phyloP scores from a whole-genome alignment of 2,113 vertebrate genomes.

The Himantopus leucocephalus region DNA sequence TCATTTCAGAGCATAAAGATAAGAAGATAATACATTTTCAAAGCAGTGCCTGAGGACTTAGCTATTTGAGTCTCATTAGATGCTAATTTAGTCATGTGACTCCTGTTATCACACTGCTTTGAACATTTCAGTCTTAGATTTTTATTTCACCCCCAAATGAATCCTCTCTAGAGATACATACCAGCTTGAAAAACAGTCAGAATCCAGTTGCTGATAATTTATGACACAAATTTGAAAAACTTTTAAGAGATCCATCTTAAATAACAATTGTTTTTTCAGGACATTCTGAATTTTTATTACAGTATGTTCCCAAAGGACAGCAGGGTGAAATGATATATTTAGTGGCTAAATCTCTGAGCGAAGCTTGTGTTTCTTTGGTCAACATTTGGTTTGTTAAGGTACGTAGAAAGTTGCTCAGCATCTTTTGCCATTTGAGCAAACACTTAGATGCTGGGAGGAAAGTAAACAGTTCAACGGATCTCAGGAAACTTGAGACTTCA shows the following conservation, averaged over 20 bases:
- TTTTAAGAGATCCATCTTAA: neutral
- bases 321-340: neutral
- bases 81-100: conserved; percentile 47
- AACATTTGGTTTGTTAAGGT: neutral
- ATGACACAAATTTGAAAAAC: neutral
- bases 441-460: neutral
- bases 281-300: neutral
- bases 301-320: neutral
- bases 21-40: conserved; percentile 37
- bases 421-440: neutral
- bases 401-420: neutral
- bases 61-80: conserved; percentile 47
- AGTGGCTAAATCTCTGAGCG: neutral
- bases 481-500: neutral
- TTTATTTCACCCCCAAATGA: conserved; percentile 1
- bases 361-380: neutral
- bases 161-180: neutral
- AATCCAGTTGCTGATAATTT: neutral
- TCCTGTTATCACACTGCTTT: conserved; percentile 26
- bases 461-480: neutral
- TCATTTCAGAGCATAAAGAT: conserved; percentile 51
- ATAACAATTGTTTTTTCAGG: neutral
- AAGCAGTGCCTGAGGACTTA: conserved; percentile 43
- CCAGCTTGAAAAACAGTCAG: neutral
- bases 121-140: conserved; percentile 28